Evolutionary conservation across 2,888 invertebrate species (phyloP).

Genomic region (Didymodactylos carnosus): DNA sequence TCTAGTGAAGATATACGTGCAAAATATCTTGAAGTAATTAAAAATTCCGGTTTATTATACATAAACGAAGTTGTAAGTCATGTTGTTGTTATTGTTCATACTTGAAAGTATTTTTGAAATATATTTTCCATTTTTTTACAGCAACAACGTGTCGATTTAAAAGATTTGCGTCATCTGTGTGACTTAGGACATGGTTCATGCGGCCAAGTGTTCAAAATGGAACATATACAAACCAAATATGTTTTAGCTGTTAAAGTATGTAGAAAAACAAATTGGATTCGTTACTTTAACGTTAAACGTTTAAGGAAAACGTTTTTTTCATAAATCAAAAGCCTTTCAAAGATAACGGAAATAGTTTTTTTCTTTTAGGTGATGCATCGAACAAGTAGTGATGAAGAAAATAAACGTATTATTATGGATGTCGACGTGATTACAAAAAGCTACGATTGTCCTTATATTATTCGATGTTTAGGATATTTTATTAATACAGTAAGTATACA

Average conservation of each 20-base stretch:
- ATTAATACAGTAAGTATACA: slow-evolving; percentile 43
- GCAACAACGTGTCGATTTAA: neutral
- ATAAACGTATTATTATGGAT: slow-evolving; percentile 94
- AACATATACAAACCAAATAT: slow-evolving; percentile 60
- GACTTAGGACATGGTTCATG: slow-evolving; percentile 55
- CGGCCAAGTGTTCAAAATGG: slow-evolving; percentile 90
- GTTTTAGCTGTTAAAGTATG: slow-evolving; percentile 87
- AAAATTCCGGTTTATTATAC: neutral
- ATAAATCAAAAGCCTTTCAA: neutral
- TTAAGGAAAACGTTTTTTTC: neutral
- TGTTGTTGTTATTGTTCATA: neutral
- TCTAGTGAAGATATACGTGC: neutral
- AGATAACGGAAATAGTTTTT: neutral
- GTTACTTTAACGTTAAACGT: neutral
- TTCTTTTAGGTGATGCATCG: slow-evolving; percentile 55
- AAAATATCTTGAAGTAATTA: neutral
- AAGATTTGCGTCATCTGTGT: slow-evolving; percentile 18
- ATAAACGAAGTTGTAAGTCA: neutral
- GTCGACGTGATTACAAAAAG: slow-evolving; percentile 91
- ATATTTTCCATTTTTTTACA: neutral
- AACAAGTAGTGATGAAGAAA: slow-evolving; percentile 85
- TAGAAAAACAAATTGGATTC: slow-evolving; percentile 20
- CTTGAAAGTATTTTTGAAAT: neutral
- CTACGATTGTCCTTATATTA: slow-evolving; percentile 86
- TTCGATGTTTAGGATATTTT: slow-evolving; percentile 87